Percentiles rank a stretch among this genome's conserved stretches.
phyloP scores from a whole-genome alignment of 1,140 invertebrate species.

The Dicyema japonicum region DNA sequence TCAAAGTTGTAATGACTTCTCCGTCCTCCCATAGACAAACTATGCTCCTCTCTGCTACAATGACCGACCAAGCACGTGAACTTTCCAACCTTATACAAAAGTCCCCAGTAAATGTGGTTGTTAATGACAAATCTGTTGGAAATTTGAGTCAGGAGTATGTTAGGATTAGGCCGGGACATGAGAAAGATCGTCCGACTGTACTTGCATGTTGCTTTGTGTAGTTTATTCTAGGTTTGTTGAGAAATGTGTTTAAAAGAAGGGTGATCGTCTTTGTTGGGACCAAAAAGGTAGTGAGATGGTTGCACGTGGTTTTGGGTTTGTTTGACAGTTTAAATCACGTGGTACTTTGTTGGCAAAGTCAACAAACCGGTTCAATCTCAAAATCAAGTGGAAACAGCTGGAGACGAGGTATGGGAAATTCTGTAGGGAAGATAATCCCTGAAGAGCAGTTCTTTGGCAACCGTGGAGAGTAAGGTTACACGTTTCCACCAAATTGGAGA shows the following conservation, averaged over 20 bases:
- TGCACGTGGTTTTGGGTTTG: conserved; percentile 57
- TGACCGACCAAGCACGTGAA: conserved; percentile 55
- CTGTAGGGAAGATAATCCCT: no score
- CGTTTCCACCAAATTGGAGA: no score
- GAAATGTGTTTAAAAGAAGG: conserved; percentile 58
- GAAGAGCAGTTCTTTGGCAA: no score
- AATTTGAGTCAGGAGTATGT: conserved; percentile 83
- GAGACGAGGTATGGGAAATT: no score
- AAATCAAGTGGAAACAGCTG: no score
- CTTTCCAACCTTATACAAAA: conserved; percentile 55
- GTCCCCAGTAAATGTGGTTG: conserved; percentile 51
- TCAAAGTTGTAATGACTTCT: conserved; percentile 53
- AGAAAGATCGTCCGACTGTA: conserved; percentile 57
- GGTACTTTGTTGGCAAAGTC: no score
- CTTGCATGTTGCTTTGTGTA: no score
- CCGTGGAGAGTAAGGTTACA: no score
- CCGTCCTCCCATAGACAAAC: conserved; percentile 71
- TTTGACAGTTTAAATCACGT: no score
- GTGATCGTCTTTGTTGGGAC: conserved; percentile 78
- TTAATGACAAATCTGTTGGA: conserved; percentile 70
- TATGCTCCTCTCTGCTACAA: conserved; percentile 83
- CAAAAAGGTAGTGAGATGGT: conserved; percentile 56
- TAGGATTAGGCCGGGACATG: conserved; percentile 39
- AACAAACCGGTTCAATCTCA: no score
- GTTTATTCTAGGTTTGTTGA: conserved; percentile 62